Percentiles rank a stretch among this genome's conserved stretches.
Evolutionary conservation across 2,888 invertebrate genomes (phyloP).

Genomic region (Asteroscopus sphinx): DNA sequence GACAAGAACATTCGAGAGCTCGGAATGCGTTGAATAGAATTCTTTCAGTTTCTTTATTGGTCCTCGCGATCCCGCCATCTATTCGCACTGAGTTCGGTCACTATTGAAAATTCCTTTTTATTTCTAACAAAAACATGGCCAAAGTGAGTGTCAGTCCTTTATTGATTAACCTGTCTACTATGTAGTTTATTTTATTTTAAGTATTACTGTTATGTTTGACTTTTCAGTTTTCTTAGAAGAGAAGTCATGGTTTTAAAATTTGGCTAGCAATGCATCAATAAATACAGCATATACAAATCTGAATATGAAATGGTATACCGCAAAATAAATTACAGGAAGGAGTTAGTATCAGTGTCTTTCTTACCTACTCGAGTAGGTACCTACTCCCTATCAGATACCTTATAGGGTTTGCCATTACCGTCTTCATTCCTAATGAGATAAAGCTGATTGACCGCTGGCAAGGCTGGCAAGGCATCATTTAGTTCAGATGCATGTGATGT

Average conservation of each 20-base stretch:
- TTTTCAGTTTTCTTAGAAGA: conserved; percentile 11
- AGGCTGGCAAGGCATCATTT: conserved; percentile 23
- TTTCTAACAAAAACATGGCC: conserved; percentile 36
- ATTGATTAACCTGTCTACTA: conserved; percentile 43
- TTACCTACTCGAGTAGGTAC: neutral
- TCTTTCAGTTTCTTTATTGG: conserved; percentile 74
- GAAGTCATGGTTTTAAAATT: too few relatives aligned
- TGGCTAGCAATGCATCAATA: conserved; percentile 11
- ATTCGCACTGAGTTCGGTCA: conserved; percentile 45
- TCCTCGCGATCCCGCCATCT: conserved; percentile 54
- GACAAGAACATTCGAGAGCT: conserved; percentile 59
- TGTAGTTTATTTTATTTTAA: conserved; percentile 27
- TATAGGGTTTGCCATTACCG: neutral
- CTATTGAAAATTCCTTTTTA: conserved; percentile 60
- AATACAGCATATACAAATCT: conserved; percentile 11
- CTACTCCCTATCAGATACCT: neutral
- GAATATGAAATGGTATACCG: conserved; percentile 12
- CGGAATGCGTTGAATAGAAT: conserved; percentile 76
- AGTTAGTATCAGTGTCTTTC: neutral
- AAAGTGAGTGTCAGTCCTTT: conserved; percentile 37
- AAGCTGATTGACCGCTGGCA: conserved; percentile 20
- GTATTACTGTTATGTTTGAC: conserved; percentile 17
- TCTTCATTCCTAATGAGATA: conserved; percentile 21
- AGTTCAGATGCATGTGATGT: conserved; percentile 25
- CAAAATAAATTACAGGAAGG: conserved; percentile 5